Conservation (phyloP, 2,888 invertebrate genomes). For the Drosophila melanosoma region DNA sequence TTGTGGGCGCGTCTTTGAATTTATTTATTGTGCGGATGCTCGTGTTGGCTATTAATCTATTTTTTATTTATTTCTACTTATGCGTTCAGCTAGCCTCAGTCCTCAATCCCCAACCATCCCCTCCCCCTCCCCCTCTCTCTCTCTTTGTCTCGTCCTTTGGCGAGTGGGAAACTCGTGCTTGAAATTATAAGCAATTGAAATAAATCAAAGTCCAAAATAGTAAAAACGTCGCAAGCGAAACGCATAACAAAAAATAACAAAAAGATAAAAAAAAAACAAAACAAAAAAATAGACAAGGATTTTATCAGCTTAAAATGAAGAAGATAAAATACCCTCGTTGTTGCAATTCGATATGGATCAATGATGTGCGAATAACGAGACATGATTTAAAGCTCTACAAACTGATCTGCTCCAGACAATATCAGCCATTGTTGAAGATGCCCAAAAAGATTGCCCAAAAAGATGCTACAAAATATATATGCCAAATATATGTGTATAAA, state of each 20-base stretch:
- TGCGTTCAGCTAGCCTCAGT: constrained; percentile 37
- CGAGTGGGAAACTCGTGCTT: constrained; percentile 55
- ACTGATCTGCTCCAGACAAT: background rate
- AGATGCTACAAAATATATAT: too few relatives aligned
- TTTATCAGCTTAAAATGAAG: background rate
- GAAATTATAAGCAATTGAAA: constrained; percentile 78
- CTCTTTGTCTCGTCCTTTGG: background rate
- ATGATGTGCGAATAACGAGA: background rate
- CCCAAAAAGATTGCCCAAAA: too few relatives aligned
- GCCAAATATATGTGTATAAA: too few relatives aligned
- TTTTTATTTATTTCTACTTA: constrained; percentile 78
- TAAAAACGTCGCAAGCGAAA: constrained; percentile 50
- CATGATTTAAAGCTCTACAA: background rate
- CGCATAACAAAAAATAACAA: constrained; percentile 7
- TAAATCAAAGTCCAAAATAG: constrained; percentile 77
- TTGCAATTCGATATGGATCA: background rate
- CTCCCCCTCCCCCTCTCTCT: background rate
- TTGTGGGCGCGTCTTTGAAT: constrained; percentile 62
- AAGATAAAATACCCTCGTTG: constrained; percentile 27
- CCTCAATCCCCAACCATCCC: background rate
- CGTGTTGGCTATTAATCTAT: constrained; percentile 72
- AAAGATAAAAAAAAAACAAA: constrained; percentile 7
- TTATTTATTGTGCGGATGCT: constrained; percentile 69
- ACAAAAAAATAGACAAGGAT: constrained; percentile 6
- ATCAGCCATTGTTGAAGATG: background rate